These are phyloP conservation scores for Noctua janthe DNA, from an alignment of 2,888 invertebrate species.

Conservation along the genomic window DNA sequence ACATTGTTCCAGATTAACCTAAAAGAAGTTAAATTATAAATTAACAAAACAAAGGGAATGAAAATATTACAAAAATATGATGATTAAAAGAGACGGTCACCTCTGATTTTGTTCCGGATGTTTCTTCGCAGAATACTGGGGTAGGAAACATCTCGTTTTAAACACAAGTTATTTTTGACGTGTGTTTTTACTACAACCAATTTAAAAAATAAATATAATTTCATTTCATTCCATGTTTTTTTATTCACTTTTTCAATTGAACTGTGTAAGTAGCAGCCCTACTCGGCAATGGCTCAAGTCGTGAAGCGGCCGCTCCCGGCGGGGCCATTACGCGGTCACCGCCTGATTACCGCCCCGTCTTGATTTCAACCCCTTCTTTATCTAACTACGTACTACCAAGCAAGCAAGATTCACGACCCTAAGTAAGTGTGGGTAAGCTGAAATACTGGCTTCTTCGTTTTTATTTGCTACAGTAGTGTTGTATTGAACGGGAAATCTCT, in stretches of 20 bases:
- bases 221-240: background rate
- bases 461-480: conserved; percentile 8
- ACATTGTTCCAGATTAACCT: too few species aligned
- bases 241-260: background rate
- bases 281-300: conserved; percentile 79
- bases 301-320: conserved; percentile 79
- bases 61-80: too few species aligned
- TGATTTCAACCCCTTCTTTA: conserved; percentile 88
- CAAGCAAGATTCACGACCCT: conserved; percentile 47
- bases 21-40: too few species aligned
- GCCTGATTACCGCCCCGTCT: conserved; percentile 89
- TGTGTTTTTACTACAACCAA: background rate
- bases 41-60: too few species aligned
- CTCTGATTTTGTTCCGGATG: too few species aligned
- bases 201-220: too few species aligned
- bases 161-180: too few species aligned
- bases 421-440: conserved; percentile 48
- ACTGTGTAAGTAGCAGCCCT: conserved; percentile 76
- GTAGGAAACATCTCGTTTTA: too few species aligned
- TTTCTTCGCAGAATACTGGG: too few species aligned
- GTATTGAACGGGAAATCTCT: background rate
- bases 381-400: conserved; percentile 59
- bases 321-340: conserved; percentile 90
- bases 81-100: too few species aligned
- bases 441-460: conserved; percentile 5